These are phyloP conservation scores for Poecilia velifera DNA, from an alignment of 2,797 vertebrate genomes.

Conservation along the genomic window DNA sequence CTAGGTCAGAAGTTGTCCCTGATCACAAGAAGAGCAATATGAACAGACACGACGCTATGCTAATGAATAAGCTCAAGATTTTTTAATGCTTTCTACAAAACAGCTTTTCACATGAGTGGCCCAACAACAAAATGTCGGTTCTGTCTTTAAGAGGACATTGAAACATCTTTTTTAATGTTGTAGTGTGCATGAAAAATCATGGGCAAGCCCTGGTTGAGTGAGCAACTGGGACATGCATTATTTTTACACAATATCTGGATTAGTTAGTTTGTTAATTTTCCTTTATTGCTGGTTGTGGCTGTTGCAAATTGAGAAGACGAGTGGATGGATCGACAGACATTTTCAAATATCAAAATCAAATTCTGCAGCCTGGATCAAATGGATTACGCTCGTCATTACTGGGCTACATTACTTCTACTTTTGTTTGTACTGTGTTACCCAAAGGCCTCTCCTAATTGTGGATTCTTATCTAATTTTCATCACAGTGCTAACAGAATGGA, in stretches of 20 bases:
- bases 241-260: neutral
- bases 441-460: constrained; percentile 12
- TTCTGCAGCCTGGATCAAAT: constrained; percentile 7
- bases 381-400: constrained; percentile 6
- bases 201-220: neutral
- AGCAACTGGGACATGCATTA: neutral
- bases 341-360: neutral
- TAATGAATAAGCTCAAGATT: neutral
- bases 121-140: neutral
- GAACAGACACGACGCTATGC: neutral
- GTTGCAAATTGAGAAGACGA: neutral
- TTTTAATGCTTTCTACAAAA: neutral
- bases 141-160: neutral
- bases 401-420: constrained; percentile 13
- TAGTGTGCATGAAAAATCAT: neutral
- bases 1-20: neutral
- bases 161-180: neutral
- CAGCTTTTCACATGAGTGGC: neutral
- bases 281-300: neutral
- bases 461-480: constrained; percentile 19
- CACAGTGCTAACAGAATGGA: constrained; percentile 1
- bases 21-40: neutral
- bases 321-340: neutral
- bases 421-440: constrained; percentile 12
- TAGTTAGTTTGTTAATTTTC: neutral